Evolutionary conservation across 1,140 invertebrate genomes (phyloP).

Genomic region (Kradibia gibbosae): DNA sequence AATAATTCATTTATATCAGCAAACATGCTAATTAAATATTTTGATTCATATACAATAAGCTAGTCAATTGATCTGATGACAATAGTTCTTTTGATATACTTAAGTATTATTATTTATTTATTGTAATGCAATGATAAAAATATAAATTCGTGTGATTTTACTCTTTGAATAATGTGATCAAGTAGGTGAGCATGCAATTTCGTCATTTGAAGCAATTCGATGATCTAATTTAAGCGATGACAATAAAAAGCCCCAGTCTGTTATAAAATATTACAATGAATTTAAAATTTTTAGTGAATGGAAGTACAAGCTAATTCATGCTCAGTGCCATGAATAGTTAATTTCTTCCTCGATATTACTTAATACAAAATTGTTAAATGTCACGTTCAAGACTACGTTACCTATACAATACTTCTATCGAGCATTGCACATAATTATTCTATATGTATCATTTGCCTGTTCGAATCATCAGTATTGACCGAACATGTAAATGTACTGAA

Average conservation of each 20-base stretch:
- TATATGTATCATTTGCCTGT: too few species aligned
- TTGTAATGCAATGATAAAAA: too few species aligned
- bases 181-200: background rate
- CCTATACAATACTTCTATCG: background rate
- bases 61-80: background rate
- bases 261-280: background rate
- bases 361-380: background rate
- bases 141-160: too few species aligned
- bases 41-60: background rate
- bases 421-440: background rate
- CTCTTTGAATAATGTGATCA: background rate
- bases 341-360: background rate
- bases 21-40: background rate
- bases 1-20: background rate
- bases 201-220: background rate
- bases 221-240: background rate
- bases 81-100: background rate
- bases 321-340: background rate
- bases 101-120: background rate
- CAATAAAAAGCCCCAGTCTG: background rate
- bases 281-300: background rate
- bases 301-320: background rate
- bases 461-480: too few species aligned
- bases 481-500: too few species aligned
- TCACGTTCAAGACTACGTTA: background rate